phyloP scores from a whole-genome alignment of 2,113 vertebrate species.

The Apodemus sylvaticus region DNA sequence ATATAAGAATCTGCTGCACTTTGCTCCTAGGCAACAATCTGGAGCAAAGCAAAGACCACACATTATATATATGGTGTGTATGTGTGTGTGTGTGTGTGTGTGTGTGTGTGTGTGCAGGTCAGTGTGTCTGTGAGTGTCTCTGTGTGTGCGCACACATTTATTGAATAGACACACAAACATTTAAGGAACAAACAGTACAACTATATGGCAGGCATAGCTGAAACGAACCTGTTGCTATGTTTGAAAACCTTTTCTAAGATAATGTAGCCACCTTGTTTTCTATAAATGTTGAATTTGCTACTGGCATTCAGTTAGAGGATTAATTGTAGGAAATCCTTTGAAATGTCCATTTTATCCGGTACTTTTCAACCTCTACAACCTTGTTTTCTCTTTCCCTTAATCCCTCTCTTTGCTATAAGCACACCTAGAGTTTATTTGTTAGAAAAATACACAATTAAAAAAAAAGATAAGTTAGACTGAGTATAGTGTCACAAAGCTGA shows the following conservation, averaged over 20 bases:
- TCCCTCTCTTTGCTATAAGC: neutral
- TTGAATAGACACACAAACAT: neutral
- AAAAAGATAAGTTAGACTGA: neutral
- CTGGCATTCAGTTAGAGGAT: neutral
- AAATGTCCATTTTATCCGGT: neutral
- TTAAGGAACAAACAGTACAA: neutral
- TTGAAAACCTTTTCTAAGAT: neutral
- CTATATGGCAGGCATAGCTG: neutral
- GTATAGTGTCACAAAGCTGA: too few relatives aligned
- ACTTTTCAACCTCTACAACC: neutral
- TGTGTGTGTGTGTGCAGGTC: neutral
- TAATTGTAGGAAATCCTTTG: neutral
- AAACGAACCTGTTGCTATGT: neutral
- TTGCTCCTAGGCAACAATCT: constrained; percentile 1
- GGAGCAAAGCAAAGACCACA: neutral
- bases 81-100: neutral
- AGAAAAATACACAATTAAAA: neutral
- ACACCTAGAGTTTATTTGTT: neutral
- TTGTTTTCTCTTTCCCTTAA: neutral
- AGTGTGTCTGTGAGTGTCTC: neutral
- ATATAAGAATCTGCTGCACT: neutral
- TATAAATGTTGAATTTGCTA: constrained; percentile 13
- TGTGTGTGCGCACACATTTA: neutral
- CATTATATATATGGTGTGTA: neutral
- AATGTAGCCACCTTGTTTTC: neutral